These are phyloP conservation scores for Siderastrea siderea DNA, from an alignment of 92 coral and sea anemone species.

Conservation along the genomic window DNA sequence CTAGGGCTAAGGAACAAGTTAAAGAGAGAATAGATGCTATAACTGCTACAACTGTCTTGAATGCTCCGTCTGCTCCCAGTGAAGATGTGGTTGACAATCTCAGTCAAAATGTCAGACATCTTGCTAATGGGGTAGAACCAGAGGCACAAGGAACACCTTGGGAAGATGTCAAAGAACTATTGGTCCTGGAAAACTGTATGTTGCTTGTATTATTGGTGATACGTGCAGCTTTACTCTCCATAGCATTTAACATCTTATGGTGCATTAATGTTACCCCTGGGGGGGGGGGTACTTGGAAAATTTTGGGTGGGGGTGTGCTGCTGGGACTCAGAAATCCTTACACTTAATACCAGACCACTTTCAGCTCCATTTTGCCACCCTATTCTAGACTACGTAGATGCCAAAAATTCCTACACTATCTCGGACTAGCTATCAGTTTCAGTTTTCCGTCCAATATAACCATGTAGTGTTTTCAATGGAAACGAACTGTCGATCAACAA, in stretches of 20 bases:
- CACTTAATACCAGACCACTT: too few relatives aligned
- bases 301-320: too few relatives aligned
- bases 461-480: too few relatives aligned
- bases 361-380: too few relatives aligned
- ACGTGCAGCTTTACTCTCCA: not conserved
- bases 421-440: too few relatives aligned
- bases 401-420: too few relatives aligned
- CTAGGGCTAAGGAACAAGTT: conserved; percentile 89
- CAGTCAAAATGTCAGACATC: conserved; percentile 40
- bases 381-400: too few relatives aligned
- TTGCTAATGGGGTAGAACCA: conserved; percentile 42
- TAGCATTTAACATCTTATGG: not conserved
- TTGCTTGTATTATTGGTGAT: not conserved
- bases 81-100: conserved; percentile 25
- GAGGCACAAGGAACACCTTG: conserved; percentile 57
- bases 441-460: too few relatives aligned
- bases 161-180: conserved; percentile 96
- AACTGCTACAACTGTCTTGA: conserved; percentile 14
- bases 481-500: too few relatives aligned
- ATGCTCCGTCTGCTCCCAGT: conserved; percentile 41
- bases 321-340: too few relatives aligned
- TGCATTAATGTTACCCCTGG: too few relatives aligned
- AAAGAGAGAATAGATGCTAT: conserved; percentile 86
- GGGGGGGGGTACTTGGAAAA: too few relatives aligned
- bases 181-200: conserved; percentile 88